A percentile compares a stretch with the other conserved stretches of the same genome.
Conservation (phyloP, 2,113 vertebrate species). For the Athene noctua region DNA sequence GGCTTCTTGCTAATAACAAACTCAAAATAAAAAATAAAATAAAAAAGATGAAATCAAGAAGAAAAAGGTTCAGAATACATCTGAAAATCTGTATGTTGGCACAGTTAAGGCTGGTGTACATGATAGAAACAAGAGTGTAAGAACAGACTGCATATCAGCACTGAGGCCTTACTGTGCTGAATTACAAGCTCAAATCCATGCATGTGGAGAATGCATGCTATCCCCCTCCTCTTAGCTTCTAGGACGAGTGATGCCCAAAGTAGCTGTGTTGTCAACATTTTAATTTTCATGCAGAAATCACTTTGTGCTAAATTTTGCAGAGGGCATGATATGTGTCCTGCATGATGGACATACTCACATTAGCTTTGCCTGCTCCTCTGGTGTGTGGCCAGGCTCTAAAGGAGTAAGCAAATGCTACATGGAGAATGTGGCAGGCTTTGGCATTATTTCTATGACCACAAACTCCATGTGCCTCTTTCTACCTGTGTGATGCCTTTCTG, state of each 20-base stretch:
- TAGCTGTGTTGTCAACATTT: background rate
- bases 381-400: background rate
- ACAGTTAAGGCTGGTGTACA: background rate
- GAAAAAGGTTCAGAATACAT: background rate
- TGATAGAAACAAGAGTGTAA: background rate
- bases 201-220: background rate
- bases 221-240: background rate
- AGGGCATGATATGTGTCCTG: background rate
- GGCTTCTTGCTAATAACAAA: background rate
- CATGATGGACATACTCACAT: background rate
- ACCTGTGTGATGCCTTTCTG: background rate
- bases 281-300: background rate
- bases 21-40: background rate
- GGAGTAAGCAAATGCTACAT: background rate
- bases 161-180: background rate
- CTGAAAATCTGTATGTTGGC: background rate
- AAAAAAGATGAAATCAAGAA: background rate
- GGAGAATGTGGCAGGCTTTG: background rate
- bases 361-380: rapidly evolving
- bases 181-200: background rate
- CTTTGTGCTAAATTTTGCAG: background rate
- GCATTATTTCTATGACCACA: background rate
- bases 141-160: background rate
- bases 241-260: background rate
- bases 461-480: background rate